Evolutionary conservation across 2,888 invertebrate genomes (phyloP).

Genomic region (Drosophila glabriapex): DNA sequence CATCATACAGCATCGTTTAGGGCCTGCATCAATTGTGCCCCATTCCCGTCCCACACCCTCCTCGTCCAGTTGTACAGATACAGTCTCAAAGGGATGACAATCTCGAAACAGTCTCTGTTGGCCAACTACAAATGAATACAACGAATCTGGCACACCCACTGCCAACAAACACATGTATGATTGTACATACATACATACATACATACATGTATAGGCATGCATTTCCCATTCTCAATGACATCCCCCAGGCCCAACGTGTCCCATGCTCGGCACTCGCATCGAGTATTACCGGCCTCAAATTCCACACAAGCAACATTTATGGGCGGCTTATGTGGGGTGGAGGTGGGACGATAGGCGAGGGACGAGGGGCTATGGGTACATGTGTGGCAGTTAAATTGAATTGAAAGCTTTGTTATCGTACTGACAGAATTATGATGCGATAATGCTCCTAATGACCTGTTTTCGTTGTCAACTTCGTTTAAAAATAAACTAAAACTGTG

Average conservation of each 20-base stretch:
- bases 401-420: constrained; percentile 75
- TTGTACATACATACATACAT: constrained; percentile 2
- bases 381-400: constrained; percentile 71
- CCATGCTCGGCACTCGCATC: constrained; percentile 28
- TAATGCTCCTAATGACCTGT: constrained; percentile 81
- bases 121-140: constrained; percentile 67
- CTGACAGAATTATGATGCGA: constrained; percentile 80
- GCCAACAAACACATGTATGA: constrained; percentile 16
- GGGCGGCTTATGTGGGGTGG: constrained; percentile 1
- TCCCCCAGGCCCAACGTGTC: constrained; percentile 10
- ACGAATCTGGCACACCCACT: constrained; percentile 55
- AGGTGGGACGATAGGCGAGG: background rate
- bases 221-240: constrained; percentile 38
- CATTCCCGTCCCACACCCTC: background rate
- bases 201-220: constrained; percentile 12
- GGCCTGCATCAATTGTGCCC: constrained; percentile 42
- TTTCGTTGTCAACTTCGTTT: constrained; percentile 75
- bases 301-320: constrained; percentile 44
- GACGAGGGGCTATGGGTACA: background rate
- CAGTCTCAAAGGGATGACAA: constrained; percentile 66
- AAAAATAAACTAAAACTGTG: constrained; percentile 77
- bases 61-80: background rate
- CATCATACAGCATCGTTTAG: constrained; percentile 56
- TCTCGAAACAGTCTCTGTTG: constrained; percentile 63
- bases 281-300: constrained; percentile 53